A percentile compares a stretch with the other conserved stretches of the same genome.
Conservation (phyloP, 2,113 vertebrate genomes). For the Perognathus longimembris region DNA sequence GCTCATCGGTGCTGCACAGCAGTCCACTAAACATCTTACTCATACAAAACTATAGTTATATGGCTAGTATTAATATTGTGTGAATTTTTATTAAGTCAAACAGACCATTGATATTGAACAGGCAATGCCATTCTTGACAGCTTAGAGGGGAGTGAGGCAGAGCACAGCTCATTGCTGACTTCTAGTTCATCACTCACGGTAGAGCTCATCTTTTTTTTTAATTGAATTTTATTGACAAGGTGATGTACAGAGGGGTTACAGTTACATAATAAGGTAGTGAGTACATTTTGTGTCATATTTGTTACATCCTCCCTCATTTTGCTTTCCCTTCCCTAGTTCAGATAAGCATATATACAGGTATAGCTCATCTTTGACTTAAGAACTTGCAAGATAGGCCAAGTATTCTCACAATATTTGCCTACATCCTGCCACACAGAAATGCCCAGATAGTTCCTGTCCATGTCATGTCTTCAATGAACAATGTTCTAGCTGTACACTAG, state of each 20-base stretch:
- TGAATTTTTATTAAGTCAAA: conserved; percentile 41
- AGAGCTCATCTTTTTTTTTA: conserved; percentile 24
- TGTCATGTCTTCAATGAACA: background rate
- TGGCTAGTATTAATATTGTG: background rate
- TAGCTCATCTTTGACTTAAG: conserved; percentile 23
- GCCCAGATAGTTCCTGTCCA: conserved; percentile 23
- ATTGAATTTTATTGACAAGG: too few relatives aligned
- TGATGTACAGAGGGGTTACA: too few relatives aligned
- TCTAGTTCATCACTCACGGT: background rate
- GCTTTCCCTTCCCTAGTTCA: too few relatives aligned
- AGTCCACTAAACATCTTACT: background rate
- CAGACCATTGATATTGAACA: conserved; percentile 44
- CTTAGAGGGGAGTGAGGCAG: background rate
- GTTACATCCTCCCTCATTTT: too few relatives aligned
- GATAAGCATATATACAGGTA: too few relatives aligned
- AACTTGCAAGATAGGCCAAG: background rate
- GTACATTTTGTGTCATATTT: too few relatives aligned
- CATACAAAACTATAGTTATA: background rate
- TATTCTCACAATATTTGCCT: background rate
- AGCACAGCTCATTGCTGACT: conserved; percentile 29
- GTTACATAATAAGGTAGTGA: too few relatives aligned
- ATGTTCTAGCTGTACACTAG: background rate
- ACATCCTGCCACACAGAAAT: background rate
- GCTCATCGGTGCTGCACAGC: background rate
- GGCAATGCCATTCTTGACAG: conserved; percentile 20